These are phyloP conservation scores for Microctonus hyperodae DNA, from an alignment of 2,888 invertebrate species.

Conservation along the genomic window DNA sequence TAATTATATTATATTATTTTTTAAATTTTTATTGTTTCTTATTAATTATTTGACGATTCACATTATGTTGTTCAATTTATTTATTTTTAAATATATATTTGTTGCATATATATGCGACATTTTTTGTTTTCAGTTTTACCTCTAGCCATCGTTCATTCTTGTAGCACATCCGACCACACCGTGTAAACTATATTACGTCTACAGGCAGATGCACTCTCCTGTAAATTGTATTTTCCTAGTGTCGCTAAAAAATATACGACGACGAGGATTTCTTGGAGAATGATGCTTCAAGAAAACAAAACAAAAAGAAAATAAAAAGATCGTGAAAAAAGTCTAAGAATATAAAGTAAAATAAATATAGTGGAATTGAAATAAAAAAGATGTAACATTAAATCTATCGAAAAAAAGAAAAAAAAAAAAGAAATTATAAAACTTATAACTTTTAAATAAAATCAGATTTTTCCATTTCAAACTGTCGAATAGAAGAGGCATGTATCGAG, in stretches of 20 bases:
- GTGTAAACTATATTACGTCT: neutral
- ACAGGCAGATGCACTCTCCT: slow-evolving; percentile 14
- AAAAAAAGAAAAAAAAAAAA: neutral
- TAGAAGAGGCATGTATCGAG: neutral
- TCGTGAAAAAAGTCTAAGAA: neutral
- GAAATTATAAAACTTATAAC: neutral
- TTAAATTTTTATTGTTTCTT: neutral
- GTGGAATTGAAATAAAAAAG: neutral
- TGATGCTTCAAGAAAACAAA: neutral
- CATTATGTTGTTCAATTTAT: neutral
- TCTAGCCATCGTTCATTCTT: neutral
- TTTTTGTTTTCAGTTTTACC: neutral
- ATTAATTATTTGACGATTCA: neutral
- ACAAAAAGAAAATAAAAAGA: neutral
- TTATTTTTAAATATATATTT: no score
- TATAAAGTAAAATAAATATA: neutral
- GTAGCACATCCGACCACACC: neutral
- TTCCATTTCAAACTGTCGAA: neutral
- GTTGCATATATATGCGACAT: neutral
- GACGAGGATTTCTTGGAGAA: neutral
- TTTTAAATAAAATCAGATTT: slow-evolving; percentile 6
- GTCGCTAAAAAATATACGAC: neutral
- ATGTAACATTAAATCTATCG: neutral
- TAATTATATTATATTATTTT: neutral
- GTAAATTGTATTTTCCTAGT: slow-evolving; percentile 14